Evolutionary conservation across 37 sponge, comb jelly and placozoan genomes (phyloP), one percentile per base, ranked within the genome.

Genomic region (Eunapius fragilis): DNA sequence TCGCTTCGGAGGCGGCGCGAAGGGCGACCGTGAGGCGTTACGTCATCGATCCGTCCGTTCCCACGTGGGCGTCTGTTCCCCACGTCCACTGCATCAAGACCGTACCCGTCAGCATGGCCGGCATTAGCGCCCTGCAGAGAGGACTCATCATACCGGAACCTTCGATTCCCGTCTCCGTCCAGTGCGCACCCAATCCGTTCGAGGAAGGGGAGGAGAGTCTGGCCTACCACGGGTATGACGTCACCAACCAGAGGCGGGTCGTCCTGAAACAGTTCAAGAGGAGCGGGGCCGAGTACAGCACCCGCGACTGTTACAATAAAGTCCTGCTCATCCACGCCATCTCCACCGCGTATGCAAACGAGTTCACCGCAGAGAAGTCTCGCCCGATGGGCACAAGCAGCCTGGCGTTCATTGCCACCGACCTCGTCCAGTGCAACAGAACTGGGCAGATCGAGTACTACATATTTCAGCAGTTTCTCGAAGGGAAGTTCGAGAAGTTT

Each of bases 401-500:
- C 24, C 22, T 89, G 19, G 84, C 68, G 11, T 78, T 84, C 25
- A 41, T 50, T 2, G 70, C 79, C n/a, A 76, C 86, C 0, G 90
- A 89, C 17, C 31, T 93, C 0, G 89, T 85, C 5, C 73, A 89
- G 37, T 71, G 67, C 32, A 45, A 9, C 23, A 24, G 23, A 19
- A 13, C 2, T 36, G 48, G 58, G 22, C 68, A 68, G 5, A 67
- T 31, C 2, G 31, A 28, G 1, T 79, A 34, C 31, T 89, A 86
- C 36, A 24, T 93, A 0, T 36, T 82, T 12, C 87, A 93, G 67
- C 34, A 69, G 12, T 86, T 80, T 74, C 41, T 89, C 6, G 50
- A 26, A 5, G 93, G 90, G 19, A 83, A 86, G 34, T 74, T 89
- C 47, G 84, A 80, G 34, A 93, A 93, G 80, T 93, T 81, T 84